phyloP scores from a whole-genome alignment of 2,113 vertebrate species.

The Uropsilus gracilis region DNA sequence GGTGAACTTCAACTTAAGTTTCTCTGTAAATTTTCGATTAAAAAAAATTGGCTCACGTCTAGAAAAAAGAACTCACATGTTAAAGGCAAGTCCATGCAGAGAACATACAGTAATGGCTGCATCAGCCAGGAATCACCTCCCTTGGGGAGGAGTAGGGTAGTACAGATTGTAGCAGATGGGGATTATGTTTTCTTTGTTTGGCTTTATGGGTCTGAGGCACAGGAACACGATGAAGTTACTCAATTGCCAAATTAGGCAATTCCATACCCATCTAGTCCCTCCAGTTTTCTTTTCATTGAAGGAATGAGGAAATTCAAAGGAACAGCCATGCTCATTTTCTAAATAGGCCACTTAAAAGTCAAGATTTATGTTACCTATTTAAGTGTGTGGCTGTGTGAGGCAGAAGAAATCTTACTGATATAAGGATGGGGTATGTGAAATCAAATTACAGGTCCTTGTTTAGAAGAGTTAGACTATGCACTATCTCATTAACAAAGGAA shows the following conservation, averaged over 20 bases:
- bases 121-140: neutral
- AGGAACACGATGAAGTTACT: slow-evolving; percentile 27
- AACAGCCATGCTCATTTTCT: slow-evolving; percentile 66
- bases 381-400: neutral
- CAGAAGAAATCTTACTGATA: neutral
- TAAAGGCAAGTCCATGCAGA: slow-evolving; percentile 52
- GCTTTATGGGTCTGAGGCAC: neutral
- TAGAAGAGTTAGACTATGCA: neutral
- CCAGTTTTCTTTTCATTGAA: slow-evolving; percentile 65
- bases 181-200: slow-evolving; percentile 75
- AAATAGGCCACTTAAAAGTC: slow-evolving; percentile 69
- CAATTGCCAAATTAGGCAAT: slow-evolving; percentile 66
- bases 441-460: neutral
- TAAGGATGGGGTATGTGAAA: neutral
- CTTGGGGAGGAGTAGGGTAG: neutral
- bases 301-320: slow-evolving; percentile 76
- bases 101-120: neutral
- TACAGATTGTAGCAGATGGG: slow-evolving; percentile 62
- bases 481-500: neutral
- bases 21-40: slow-evolving; percentile 43
- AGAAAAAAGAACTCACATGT: neutral
- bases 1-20: slow-evolving; percentile 53
- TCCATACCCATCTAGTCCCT: slow-evolving; percentile 34
- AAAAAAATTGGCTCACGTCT: slow-evolving; percentile 25
- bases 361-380: slow-evolving; percentile 47